These are phyloP conservation scores for Drosophila rhopaloa DNA, from an alignment of 1,140 invertebrate species.

Conservation along the genomic window DNA sequence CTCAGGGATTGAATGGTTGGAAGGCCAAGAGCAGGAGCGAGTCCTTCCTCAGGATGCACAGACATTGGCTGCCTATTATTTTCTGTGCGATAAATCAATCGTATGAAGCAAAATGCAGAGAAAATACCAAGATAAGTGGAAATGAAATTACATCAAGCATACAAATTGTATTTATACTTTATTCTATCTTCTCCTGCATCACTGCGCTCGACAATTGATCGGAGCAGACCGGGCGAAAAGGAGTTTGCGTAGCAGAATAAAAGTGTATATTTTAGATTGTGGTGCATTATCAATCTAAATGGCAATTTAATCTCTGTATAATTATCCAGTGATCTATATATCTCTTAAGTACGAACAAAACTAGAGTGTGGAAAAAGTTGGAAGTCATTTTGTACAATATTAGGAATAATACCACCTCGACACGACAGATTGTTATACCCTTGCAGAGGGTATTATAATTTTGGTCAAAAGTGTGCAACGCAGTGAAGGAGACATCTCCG, in stretches of 20 bases:
- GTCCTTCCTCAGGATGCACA: slow-evolving; percentile 38
- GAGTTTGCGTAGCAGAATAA: slow-evolving; percentile 1
- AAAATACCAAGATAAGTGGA: slow-evolving; percentile 63
- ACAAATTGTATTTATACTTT: slow-evolving; percentile 58
- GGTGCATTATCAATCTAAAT: too few relatives aligned
- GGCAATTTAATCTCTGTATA: not conserved
- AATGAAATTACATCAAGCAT: slow-evolving; percentile 57
- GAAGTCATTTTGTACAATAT: too few relatives aligned
- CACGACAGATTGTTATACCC: too few relatives aligned
- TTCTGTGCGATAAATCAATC: slow-evolving; percentile 73
- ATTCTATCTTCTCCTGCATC: slow-evolving; percentile 41
- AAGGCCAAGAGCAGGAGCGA: slow-evolving; percentile 10
- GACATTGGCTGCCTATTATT: slow-evolving; percentile 74
- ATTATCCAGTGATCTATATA: not conserved
- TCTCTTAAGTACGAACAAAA: too few relatives aligned
- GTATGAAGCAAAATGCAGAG: slow-evolving; percentile 54
- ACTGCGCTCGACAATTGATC: slow-evolving; percentile 42
- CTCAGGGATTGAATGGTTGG: slow-evolving; percentile 44
- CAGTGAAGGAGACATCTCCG: too few relatives aligned
- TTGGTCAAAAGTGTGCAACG: too few relatives aligned
- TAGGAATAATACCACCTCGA: too few relatives aligned
- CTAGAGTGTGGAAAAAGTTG: too few relatives aligned
- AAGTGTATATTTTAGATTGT: slow-evolving; percentile 4
- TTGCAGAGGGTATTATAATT: too few relatives aligned
- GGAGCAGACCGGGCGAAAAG: not conserved